phyloP scores from a whole-genome alignment of 2,797 vertebrate species.

The Sebastes variabilis region DNA sequence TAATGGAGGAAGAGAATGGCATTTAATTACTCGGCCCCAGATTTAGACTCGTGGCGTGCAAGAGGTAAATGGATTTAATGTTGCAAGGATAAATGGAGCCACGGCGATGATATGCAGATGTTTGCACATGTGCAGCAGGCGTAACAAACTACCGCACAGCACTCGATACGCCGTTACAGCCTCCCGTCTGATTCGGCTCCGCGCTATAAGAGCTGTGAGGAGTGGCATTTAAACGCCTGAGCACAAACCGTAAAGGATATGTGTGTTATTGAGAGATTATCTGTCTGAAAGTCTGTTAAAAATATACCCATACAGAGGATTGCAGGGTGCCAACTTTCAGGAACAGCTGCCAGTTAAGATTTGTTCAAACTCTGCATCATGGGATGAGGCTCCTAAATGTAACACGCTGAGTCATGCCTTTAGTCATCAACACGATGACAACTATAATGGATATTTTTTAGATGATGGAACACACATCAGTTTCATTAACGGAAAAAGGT shows the following conservation, averaged over 20 bases:
- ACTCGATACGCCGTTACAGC: slow-evolving; percentile 51
- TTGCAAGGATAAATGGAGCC: slow-evolving; percentile 78
- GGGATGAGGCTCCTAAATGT: neutral
- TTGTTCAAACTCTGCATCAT: neutral
- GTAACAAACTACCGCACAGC: slow-evolving; percentile 53
- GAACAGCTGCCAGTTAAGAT: slow-evolving; percentile 31
- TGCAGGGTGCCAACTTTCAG: neutral
- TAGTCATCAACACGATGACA: slow-evolving; percentile 11
- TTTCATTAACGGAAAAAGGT: neutral
- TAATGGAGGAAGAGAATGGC: slow-evolving; percentile 83
- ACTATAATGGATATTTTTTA: neutral
- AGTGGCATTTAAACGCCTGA: slow-evolving; percentile 49
- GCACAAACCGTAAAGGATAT: slow-evolving; percentile 27
- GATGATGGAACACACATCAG: neutral
- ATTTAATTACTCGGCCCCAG: slow-evolving; percentile 82
- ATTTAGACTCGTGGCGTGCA: slow-evolving; percentile 75
- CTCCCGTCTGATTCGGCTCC: slow-evolving; percentile 45
- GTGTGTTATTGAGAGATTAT: slow-evolving; percentile 35
- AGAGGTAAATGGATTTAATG: slow-evolving; percentile 83
- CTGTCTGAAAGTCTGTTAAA: slow-evolving; percentile 35
- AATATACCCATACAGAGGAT: slow-evolving; percentile 15
- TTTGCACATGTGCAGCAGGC: slow-evolving; percentile 77
- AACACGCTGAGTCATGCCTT: neutral
- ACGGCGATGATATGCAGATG: slow-evolving; percentile 77
- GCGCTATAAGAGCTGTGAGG: slow-evolving; percentile 28